Evolutionary conservation across 2,888 invertebrate species (phyloP).

Genomic region (Eristalis tenax): DNA sequence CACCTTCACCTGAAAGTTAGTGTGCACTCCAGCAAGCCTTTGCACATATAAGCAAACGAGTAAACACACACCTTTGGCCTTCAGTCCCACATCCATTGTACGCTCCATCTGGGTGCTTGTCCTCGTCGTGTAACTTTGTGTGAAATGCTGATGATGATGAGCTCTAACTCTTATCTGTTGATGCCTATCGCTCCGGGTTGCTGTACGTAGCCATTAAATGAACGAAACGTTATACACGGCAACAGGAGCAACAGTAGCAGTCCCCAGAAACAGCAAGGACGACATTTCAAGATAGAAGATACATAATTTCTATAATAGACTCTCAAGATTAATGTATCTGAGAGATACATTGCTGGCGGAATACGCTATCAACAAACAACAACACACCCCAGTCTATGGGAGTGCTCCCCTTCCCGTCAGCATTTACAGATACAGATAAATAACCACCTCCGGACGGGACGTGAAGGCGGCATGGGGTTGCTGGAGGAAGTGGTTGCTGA

Average conservation of each 20-base stretch:
- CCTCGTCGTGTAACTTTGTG: not conserved
- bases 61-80: not conserved
- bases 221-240: not conserved
- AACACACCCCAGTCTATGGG: not conserved
- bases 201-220: not conserved
- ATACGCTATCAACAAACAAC: not conserved
- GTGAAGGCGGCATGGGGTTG: not conserved
- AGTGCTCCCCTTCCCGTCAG: not conserved
- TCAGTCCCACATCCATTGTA: not conserved
- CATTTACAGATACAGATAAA: not conserved
- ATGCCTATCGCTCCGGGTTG: conserved; percentile 2
- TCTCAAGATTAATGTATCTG: conserved; percentile 24
- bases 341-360: not conserved
- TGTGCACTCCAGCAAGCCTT: not conserved
- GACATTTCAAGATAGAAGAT: not conserved
- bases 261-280: conserved; percentile 5
- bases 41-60: not conserved
- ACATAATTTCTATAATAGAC: conserved; percentile 15
- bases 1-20: not conserved
- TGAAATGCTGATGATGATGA: conserved; percentile 24
- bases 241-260: not conserved
- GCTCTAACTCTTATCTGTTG: conserved; percentile 20
- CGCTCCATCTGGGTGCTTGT: not conserved
- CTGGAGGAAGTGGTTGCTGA: not conserved
- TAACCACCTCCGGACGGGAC: not conserved